phyloP scores from a whole-genome alignment of 2,113 vertebrate genomes.

The Corythornis vintsioides region DNA sequence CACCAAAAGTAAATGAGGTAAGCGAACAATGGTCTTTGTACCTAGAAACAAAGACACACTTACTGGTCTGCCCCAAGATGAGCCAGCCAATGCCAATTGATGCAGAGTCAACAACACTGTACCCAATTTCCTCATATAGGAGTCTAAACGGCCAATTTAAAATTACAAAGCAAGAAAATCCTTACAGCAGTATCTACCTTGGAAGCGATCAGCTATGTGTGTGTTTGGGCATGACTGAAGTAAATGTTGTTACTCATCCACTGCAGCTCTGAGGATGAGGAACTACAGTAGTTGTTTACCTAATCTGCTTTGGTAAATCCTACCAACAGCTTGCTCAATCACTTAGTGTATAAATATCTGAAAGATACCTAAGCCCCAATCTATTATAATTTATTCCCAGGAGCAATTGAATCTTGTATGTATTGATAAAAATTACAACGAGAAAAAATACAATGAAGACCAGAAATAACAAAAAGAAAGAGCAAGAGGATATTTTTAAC shows the following conservation, averaged over 20 bases:
- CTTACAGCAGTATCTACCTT: not conserved
- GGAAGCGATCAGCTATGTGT: not conserved
- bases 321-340: not conserved
- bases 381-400: not conserved
- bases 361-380: not conserved
- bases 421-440: not conserved
- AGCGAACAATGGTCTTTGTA: not conserved
- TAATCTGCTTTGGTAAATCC: not conserved
- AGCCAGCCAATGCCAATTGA: not conserved
- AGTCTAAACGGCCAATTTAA: not conserved
- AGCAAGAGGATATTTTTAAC: not conserved
- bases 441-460: not conserved
- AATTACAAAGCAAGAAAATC: not conserved
- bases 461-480: not conserved
- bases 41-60: not conserved
- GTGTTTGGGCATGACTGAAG: not conserved
- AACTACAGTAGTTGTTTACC: not conserved
- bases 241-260: not conserved
- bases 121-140: rapidly evolving
- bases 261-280: not conserved
- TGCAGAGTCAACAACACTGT: not conserved
- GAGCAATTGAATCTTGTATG: not conserved
- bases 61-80: rapidly evolving
- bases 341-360: not conserved
- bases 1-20: rapidly evolving